Evolutionary conservation across 2,888 invertebrate species (phyloP).

Genomic region (Drosophila meridiana): DNA sequence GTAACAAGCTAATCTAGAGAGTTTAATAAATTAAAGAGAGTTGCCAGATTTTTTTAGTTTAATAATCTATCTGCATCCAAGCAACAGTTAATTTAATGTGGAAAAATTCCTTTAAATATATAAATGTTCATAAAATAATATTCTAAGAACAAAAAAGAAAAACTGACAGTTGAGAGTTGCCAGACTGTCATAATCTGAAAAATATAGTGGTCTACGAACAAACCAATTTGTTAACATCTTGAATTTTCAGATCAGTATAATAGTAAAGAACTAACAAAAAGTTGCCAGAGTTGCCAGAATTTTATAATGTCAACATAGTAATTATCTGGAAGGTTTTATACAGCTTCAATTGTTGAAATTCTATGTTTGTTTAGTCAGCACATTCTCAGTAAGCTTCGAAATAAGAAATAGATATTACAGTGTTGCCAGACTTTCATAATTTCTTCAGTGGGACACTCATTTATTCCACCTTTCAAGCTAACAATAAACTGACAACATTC

Average conservation of each 20-base stretch:
- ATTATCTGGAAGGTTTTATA: not conserved
- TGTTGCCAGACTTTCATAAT: not conserved
- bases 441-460: not conserved
- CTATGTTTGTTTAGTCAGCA: not conserved
- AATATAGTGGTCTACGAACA: no score
- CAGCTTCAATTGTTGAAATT: not conserved
- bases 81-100: no score
- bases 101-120: no score
- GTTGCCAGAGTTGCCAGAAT: not conserved
- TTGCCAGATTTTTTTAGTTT: not conserved
- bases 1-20: not conserved
- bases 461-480: no score
- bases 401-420: not conserved
- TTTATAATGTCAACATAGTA: not conserved
- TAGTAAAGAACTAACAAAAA: not conserved
- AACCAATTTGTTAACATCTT: no score
- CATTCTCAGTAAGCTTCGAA: not conserved
- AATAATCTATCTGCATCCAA: not conserved
- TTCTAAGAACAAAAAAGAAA: no score
- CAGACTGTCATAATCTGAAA: not conserved
- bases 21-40: not conserved
- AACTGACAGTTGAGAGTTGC: no score
- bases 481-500: not conserved
- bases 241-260: no score
- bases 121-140: no score